A percentile compares a stretch with the other conserved stretches of the same genome.
Conservation (phyloP, 2,888 invertebrate genomes). For the Erebia palarica region DNA sequence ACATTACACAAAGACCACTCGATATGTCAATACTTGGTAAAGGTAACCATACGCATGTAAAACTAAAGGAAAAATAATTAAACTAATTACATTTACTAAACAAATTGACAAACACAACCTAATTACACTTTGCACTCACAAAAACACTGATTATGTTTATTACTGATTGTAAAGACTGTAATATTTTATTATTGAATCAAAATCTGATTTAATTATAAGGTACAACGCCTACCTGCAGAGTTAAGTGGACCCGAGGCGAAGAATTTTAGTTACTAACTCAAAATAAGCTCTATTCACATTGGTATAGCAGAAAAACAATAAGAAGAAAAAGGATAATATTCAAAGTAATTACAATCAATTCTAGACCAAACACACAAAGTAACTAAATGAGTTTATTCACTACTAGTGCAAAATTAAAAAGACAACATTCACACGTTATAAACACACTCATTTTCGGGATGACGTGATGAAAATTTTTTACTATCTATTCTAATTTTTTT, state of each 20-base stretch:
- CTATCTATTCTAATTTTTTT: constrained; percentile 19
- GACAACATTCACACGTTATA: constrained; percentile 1
- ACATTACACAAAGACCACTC: constrained; percentile 29
- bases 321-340: no score
- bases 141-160: constrained; percentile 2
- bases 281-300: no score
- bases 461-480: constrained; percentile 19
- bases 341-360: constrained; percentile 17
- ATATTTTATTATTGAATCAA: background rate
- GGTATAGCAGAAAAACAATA: no score
- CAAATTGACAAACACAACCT: constrained; percentile 55
- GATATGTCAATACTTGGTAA: constrained; percentile 35
- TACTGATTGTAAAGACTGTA: constrained; percentile 20
- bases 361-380: constrained; percentile 4
- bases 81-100: constrained; percentile 25
- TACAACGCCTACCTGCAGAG: no score
- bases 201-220: background rate
- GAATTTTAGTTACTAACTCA: no score
- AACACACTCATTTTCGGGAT: background rate
- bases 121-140: constrained; percentile 51
- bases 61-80: constrained; percentile 42
- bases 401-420: background rate
- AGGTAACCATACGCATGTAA: constrained; percentile 33
- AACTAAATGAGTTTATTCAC: background rate
- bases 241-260: no score